Conservation (phyloP, 1,140 invertebrate species). For the Rhopalosiphum maidis region DNA sequence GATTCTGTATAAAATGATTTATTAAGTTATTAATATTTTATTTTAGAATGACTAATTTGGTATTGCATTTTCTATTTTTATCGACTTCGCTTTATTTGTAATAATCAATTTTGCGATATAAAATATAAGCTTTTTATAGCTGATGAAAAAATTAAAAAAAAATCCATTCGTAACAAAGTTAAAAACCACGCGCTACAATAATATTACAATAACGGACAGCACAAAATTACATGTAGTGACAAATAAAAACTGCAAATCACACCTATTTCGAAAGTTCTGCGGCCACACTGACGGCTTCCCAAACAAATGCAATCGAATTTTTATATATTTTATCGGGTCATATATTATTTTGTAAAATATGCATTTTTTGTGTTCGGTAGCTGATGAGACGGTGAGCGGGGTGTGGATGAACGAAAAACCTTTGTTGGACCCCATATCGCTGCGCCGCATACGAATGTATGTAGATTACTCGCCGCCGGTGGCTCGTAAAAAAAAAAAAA, state of each 20-base stretch:
- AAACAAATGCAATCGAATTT: background rate
- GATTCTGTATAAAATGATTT: background rate
- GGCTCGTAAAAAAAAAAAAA: background rate
- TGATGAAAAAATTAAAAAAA: background rate
- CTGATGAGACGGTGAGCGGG: no score
- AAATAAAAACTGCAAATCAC: background rate
- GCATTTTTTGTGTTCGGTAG: background rate
- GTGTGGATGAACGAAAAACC: background rate
- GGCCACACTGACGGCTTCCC: background rate
- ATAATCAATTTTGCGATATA: background rate
- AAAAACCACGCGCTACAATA: background rate
- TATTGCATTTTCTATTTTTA: background rate
- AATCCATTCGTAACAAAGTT: background rate
- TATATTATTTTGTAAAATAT: conserved; percentile 15
- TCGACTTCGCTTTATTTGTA: background rate
- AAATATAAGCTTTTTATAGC: background rate
- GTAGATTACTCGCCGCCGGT: background rate
- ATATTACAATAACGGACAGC: background rate
- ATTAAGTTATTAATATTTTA: background rate
- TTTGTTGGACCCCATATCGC: background rate
- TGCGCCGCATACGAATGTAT: background rate
- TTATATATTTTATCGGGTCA: background rate
- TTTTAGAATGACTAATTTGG: background rate
- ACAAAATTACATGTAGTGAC: background rate
- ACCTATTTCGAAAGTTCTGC: background rate